Evolutionary conservation across 2,888 invertebrate genomes (phyloP), one percentile per base, ranked within the genome.

Genomic region (Pachymerium ferrugineum): DNA sequence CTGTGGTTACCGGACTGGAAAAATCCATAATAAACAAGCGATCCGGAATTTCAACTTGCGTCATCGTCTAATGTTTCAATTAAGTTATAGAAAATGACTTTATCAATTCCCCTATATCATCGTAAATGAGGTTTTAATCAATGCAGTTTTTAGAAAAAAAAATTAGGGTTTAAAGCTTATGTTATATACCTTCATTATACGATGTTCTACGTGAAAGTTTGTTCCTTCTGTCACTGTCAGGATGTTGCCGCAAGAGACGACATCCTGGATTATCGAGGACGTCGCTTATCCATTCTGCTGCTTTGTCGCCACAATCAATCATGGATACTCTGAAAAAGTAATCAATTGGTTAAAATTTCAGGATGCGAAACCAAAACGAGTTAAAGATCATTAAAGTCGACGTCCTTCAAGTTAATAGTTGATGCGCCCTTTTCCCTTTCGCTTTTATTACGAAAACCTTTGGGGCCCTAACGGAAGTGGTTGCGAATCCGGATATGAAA

Each of bases 281-380:
- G 77, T 87, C 84, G 74, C 89, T 89, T 42, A 97, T 84, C 97
- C 97, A 97, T 73, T 87, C 84, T 0, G 90, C 89, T 0, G 90
- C 90, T 76, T 87, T 87, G 73, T 90, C 87, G 0, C 97, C 97
- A 82, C 94, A 96, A 81, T 97, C 95, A 77, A 86, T 85, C 0
- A 92, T 93, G 79, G 88, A 85, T 0, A 94, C 87, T 76, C 87
- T 76, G 35, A 25, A 47, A 31, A 42, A 67, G 31, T n/a, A 74
- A 68, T 16, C 38, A 38, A 74, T 14, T 29, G n/a, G 16, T 16
- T 28, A 30, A 54, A 72, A 30, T n/a, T 47, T 28, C 47, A 72
- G 47, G 54, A 3, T 54, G n/a, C 16, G 28, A 10, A 31, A 10
- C 69, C 5, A n/a, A 31, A 25, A 67, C 19, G 38, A 38, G n/a